A percentile compares a stretch with the other conserved stretches of the same genome.
phyloP scores from a whole-genome alignment of 2,797 vertebrate genomes.

The Acrossocheilus wenchowensis region DNA sequence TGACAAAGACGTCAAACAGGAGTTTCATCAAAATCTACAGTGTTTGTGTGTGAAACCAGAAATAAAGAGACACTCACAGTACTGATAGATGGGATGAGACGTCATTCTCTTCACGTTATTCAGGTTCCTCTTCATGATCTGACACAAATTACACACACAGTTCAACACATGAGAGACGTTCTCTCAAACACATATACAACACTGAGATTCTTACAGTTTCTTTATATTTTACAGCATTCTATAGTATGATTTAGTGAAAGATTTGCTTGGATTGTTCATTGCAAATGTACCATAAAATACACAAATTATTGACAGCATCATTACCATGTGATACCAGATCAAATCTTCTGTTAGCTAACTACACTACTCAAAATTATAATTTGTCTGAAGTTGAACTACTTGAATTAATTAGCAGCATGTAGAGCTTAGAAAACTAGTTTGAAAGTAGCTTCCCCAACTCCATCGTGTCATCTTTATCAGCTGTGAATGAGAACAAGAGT shows the following conservation, averaged over 20 bases:
- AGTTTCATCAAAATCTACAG: not conserved
- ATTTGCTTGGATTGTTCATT: not conserved
- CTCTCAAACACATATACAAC: not conserved
- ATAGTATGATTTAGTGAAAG: not conserved
- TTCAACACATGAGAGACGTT: not conserved
- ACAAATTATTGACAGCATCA: not conserved
- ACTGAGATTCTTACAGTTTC: not conserved
- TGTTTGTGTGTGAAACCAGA: not conserved
- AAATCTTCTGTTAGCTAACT: not conserved
- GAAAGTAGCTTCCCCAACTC: not conserved
- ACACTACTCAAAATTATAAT: not conserved
- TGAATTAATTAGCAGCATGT: not conserved
- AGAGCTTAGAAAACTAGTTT: not conserved
- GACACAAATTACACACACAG: slow-evolving; percentile 19
- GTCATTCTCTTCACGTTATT: slow-evolving; percentile 99
- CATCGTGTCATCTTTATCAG: slow-evolving; percentile 34
- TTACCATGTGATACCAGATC: not conserved
- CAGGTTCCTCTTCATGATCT: slow-evolving; percentile 98
- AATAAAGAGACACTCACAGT: slow-evolving; percentile 86
- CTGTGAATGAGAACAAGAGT: slow-evolving; percentile 35
- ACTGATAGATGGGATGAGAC: slow-evolving; percentile 96
- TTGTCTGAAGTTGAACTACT: not conserved
- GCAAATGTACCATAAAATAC: not conserved
- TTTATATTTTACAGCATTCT: not conserved
- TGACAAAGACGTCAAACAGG: not conserved